A percentile compares a stretch with the other conserved stretches of the same genome.
Conservation (phyloP, 1,140 invertebrate species). For the Drosophila obscura region DNA sequence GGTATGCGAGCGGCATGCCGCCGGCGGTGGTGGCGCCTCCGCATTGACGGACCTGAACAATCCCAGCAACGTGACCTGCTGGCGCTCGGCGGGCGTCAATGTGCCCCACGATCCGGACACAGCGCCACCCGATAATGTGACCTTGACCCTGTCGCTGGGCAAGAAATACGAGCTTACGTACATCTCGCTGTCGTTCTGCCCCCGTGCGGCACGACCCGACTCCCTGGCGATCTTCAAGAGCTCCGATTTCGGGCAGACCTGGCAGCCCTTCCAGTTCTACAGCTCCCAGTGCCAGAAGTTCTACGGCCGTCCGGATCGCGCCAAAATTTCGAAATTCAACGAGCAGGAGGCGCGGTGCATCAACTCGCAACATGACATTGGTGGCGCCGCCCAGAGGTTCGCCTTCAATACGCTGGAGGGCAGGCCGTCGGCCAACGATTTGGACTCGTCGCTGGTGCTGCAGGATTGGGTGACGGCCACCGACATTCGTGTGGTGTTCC, state of each 20-base stretch:
- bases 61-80: constrained; percentile 98
- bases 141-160: constrained; percentile 94
- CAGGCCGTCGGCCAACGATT: constrained; percentile 95
- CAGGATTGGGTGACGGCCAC: constrained; percentile 99
- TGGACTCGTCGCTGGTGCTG: constrained; percentile 97
- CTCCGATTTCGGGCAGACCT: constrained; percentile 96
- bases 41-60: constrained; percentile 98
- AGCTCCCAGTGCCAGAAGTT: constrained; percentile 95
- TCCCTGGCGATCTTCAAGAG: constrained; percentile 99
- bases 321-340: constrained; percentile 95
- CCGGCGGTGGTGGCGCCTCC: constrained; percentile 84
- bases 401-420: constrained; percentile 98
- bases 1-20: constrained; percentile 93
- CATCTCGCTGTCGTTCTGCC: constrained; percentile 98
- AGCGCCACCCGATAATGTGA: constrained; percentile 95
- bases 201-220: constrained; percentile 93
- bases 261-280: constrained; percentile 98
- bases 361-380: constrained; percentile 90
- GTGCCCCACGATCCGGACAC: constrained; percentile 87
- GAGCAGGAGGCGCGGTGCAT: constrained; percentile 97
- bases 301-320: constrained; percentile 92
- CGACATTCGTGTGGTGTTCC: constrained; percentile 97
- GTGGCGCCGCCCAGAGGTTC: constrained; percentile 88
- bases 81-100: constrained; percentile 95
- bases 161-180: constrained; percentile 99